These are phyloP conservation scores for Melieria picta DNA, from an alignment of 2,888 invertebrate species.

Conservation along the genomic window DNA sequence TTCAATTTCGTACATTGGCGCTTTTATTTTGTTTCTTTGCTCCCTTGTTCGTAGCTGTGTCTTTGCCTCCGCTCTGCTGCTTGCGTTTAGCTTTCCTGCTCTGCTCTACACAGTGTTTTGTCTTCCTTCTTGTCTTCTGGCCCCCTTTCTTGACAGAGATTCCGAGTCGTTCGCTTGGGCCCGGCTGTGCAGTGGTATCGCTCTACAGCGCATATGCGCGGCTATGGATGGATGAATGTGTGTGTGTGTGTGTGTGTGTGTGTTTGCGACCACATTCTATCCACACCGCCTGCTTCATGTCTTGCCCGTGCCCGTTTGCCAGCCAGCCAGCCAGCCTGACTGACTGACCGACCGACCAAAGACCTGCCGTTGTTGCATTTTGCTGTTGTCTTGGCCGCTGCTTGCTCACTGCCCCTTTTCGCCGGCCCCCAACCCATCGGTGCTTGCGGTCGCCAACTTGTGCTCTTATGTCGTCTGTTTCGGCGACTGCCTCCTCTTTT, in stretches of 20 bases:
- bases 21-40: conserved; percentile 45
- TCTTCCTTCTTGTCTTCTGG: conserved; percentile 33
- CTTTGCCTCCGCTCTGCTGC: conserved; percentile 43
- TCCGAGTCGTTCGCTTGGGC: conserved; percentile 40
- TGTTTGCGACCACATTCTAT: no score
- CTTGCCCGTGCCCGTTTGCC: not conserved
- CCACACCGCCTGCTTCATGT: no score
- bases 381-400: conserved; percentile 23
- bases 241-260: no score
- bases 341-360: conserved; percentile 12
- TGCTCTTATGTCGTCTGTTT: conserved; percentile 10
- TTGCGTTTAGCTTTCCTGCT: conserved; percentile 31
- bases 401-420: conserved; percentile 35
- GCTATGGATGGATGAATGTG: no score
- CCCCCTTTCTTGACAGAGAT: conserved; percentile 31
- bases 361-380: conserved; percentile 14
- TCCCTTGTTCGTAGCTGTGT: conserved; percentile 37
- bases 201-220: no score
- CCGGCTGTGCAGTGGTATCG: no score
- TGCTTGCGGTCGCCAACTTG: not conserved
- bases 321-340: conserved; percentile 6
- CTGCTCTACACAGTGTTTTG: not conserved
- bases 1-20: conserved; percentile 30
- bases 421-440: not conserved
- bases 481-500: not conserved